Evolutionary conservation across 23 tunicate genomes (phyloP).

Genomic region (Styela plicata): DNA sequence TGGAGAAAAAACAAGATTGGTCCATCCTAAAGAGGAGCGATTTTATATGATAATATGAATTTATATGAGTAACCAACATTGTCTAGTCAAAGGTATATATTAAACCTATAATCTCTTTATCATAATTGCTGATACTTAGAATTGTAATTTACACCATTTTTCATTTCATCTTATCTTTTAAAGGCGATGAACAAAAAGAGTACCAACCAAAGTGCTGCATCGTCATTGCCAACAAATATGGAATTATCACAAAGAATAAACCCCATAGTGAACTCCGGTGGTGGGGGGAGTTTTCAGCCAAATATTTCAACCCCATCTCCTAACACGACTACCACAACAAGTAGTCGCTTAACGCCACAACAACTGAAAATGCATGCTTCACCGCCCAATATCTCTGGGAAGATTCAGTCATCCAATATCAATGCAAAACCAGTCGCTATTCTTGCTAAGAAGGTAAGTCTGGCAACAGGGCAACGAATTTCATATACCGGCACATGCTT

Average conservation of each 20-base stretch:
- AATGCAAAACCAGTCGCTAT: neutral
- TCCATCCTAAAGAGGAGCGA: too few relatives aligned
- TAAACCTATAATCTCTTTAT: too few relatives aligned
- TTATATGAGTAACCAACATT: too few relatives aligned
- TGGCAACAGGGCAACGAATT: too few relatives aligned
- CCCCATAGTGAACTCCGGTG: neutral
- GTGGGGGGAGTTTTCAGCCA: constrained; percentile 5
- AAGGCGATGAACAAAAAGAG: neutral
- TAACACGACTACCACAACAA: constrained; percentile 41
- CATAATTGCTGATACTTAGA: too few relatives aligned
- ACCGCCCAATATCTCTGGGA: neutral
- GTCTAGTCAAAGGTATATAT: too few relatives aligned
- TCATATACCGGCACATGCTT: too few relatives aligned
- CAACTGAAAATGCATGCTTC: constrained; percentile 7
- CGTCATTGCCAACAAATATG: neutral
- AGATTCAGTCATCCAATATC: neutral
- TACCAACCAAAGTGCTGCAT: neutral
- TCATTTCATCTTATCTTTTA: neutral
- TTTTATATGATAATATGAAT: too few relatives aligned
- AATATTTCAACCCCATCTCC: constrained; percentile 28
- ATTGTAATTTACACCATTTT: too few relatives aligned
- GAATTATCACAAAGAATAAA: neutral
- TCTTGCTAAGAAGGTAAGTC: neutral
- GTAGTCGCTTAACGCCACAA: constrained; percentile 58
- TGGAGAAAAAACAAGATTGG: too few relatives aligned